phyloP scores from a whole-genome alignment of 2,888 invertebrate species.

The Eupithecia exiguata region DNA sequence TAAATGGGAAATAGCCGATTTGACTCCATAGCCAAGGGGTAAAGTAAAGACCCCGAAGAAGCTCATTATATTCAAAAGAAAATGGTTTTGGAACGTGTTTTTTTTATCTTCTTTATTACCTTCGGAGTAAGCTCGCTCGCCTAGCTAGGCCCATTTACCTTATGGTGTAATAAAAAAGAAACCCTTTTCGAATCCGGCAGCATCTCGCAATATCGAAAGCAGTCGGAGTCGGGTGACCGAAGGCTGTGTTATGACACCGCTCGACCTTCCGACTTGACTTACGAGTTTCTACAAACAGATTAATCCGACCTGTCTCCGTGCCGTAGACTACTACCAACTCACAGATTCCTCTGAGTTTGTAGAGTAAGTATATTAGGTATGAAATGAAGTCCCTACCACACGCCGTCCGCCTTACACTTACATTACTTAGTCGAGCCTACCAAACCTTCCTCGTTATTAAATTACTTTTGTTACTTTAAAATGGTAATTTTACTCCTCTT shows the following conservation, averaged over 20 bases:
- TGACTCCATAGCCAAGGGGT: neutral
- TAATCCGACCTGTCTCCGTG: slow-evolving; percentile 3
- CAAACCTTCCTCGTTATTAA: too few relatives aligned
- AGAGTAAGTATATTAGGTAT: neutral
- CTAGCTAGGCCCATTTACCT: neutral
- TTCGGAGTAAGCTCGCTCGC: neutral
- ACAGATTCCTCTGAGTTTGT: neutral
- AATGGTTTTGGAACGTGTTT: neutral
- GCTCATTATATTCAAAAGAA: neutral
- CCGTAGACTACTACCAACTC: neutral
- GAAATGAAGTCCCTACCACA: neutral
- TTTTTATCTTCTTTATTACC: neutral
- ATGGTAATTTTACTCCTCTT: too few relatives aligned
- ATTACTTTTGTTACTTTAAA: too few relatives aligned
- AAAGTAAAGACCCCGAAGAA: neutral
- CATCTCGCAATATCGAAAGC: slow-evolving; percentile 30
- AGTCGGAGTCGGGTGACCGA: slow-evolving; percentile 12
- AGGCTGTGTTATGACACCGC: slow-evolving; percentile 29
- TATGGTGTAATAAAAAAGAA: neutral
- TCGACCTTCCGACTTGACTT: slow-evolving; percentile 23
- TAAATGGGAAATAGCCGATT: neutral
- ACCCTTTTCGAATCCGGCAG: slow-evolving; percentile 9
- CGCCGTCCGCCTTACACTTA: too few relatives aligned
- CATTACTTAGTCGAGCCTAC: too few relatives aligned
- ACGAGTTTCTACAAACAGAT: slow-evolving; percentile 22